Base-by-base conservation (phyloP, 1,140 invertebrate species). In the Kradibia gibbosae region DNA sequence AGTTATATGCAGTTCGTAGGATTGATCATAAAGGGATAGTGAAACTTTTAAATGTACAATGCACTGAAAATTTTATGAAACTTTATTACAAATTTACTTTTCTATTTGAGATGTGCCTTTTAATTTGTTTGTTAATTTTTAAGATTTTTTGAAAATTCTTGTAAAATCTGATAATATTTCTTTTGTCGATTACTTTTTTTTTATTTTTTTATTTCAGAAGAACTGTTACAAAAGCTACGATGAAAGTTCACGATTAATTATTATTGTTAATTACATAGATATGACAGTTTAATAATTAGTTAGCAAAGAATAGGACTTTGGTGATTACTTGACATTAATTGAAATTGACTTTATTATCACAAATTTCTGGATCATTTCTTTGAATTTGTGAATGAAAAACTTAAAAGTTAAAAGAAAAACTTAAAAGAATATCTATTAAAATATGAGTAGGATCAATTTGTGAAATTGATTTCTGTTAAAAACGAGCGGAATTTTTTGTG, bases 321-420 rank as follows among this genome's bases (percentile, higher is more conserved):
- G 80, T 60, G 13, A 20, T 25, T 67, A 42, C 28, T 65, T 34
- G n/a, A 48, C 67, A 79, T 82, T 88, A 87, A 89, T 89, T 89
- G 87, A 88, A 89, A 86, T 85, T 88, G 85, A 78, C 55, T 74
- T 78, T 82, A 86, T 89, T 89, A 89, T 87, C 87, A 81, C 73
- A 34, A 84, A 86, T 86, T 89, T 88, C 87, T 86, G 78, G 83
- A 83, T 86, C 86, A 88, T 87, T 86, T 83, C 84, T 84, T 87
- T 55, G 67, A 34, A 17, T 31, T 34, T 34, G 62, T 76, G 25
- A 42, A 82, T 48, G 53, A 70, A 67, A 42, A 79, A 65, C 45
- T 57, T n/a, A 82, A 74, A 79, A 82, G 76, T 73, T 74, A 79
- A 31, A 28, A n/a, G 53, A 70, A 67, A 42, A 79, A 65, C 45